These are phyloP conservation scores for Trachelus stipa DNA, from an alignment of 2,888 invertebrate species.

Conservation along the genomic window DNA sequence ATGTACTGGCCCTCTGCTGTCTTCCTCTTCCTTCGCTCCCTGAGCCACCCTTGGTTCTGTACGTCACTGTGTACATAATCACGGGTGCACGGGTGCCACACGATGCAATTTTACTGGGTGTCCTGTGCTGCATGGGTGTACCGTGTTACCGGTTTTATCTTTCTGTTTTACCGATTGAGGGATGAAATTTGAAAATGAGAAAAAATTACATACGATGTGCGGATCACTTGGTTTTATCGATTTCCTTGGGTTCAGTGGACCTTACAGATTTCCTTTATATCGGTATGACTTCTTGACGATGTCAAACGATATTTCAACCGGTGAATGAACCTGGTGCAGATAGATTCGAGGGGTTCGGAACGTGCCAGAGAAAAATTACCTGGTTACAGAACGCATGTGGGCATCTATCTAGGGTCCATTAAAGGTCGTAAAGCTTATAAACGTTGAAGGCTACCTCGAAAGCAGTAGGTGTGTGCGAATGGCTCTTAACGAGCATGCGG, in stretches of 20 bases:
- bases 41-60: constrained; percentile 8
- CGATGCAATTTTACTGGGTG: neutral
- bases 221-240: neutral
- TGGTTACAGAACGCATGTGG: neutral
- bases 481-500: constrained; percentile 52
- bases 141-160: neutral
- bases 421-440: constrained; percentile 4
- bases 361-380: constrained; percentile 1
- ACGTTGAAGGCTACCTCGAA: neutral
- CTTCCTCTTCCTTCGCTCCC: constrained; percentile 21
- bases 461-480: constrained; percentile 30
- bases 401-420: neutral
- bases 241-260: neutral
- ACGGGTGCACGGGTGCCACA: neutral
- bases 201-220: neutral
- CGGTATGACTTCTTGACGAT: neutral
- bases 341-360: neutral
- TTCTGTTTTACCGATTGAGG: neutral
- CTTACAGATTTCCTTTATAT: neutral
- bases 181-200: neutral
- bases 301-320: neutral
- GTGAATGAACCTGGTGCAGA: neutral
- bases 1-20: constrained; percentile 12
- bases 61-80: constrained; percentile 9
- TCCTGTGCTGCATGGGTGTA: too few relatives aligned